Conservation (phyloP, 2,797 vertebrate species). For the Mastacembelus armatus region DNA sequence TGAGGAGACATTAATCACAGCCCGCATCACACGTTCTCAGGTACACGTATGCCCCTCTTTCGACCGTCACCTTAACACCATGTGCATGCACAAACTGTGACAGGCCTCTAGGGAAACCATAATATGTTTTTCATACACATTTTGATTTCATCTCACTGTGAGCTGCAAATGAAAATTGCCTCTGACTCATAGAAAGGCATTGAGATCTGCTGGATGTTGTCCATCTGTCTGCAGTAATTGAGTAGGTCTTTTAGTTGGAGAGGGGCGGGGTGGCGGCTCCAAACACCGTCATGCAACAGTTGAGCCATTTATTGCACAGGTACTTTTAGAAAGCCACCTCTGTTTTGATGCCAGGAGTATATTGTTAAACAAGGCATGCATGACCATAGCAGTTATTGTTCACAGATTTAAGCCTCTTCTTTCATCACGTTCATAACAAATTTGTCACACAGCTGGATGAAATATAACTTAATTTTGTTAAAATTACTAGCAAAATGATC, state of each 20-base stretch:
- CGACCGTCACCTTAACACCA: slow-evolving; percentile 88
- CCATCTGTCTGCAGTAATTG: slow-evolving; percentile 91
- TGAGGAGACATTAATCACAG: slow-evolving; percentile 92
- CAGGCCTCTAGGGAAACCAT: slow-evolving; percentile 85
- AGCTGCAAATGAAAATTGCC: slow-evolving; percentile 88
- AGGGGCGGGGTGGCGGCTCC: slow-evolving; percentile 61
- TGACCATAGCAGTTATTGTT: not conserved
- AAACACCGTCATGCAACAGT: slow-evolving; percentile 88
- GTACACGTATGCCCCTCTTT: slow-evolving; percentile 73
- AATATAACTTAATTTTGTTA: not conserved
- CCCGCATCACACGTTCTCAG: slow-evolving; percentile 83
- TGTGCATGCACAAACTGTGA: slow-evolving; percentile 88
- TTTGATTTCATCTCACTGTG: slow-evolving; percentile 91
- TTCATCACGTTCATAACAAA: too few species aligned
- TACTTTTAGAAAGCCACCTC: slow-evolving; percentile 67
- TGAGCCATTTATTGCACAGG: slow-evolving; percentile 74
- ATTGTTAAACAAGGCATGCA: slow-evolving; percentile 81
- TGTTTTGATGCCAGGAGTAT: slow-evolving; percentile 85
- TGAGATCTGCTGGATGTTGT: slow-evolving; percentile 90
- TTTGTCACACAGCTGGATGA: not conserved
- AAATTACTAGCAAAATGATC: not conserved
- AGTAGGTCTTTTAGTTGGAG: slow-evolving; percentile 72
- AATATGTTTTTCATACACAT: slow-evolving; percentile 95
- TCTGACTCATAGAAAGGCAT: slow-evolving; percentile 91
- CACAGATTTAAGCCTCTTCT: slow-evolving; percentile 5